Evolutionary conservation across 2,888 invertebrate species (phyloP), one percentile per base, ranked within the genome.

Genomic region (Lochmaea capreae): DNA sequence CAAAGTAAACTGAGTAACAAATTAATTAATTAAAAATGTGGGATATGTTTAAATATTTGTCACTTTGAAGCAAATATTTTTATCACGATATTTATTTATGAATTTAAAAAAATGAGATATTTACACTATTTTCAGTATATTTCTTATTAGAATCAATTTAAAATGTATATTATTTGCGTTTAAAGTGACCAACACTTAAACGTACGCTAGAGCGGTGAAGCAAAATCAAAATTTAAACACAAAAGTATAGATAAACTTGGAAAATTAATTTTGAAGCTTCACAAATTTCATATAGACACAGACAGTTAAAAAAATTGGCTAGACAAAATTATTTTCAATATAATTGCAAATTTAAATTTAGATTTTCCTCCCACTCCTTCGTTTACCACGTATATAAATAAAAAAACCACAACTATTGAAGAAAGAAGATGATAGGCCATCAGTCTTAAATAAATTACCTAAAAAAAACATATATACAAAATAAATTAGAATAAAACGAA

Each of bases 391-490:
- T 73, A 77, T 57, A 76, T 70, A 77, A 77, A 80, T 76, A 73
- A 79, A 79, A 76, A 81, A 80, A 78, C 78, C 68, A 79, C 79
- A 80, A 78, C 79, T 79, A 81, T 83, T 78, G 79, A 18, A 42
- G 43, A 59, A 81, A 78, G 80, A 82, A 82, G 83, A 84, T 84
- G 83, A 84, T 82, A 81, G 76, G 79, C 82, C 84, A 85, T 85
- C 85, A 85, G 85, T 86, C 85, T 85, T 85, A 85, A 85, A 84
- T 84, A 85, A 85, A 84, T 83, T 83, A 82, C 81, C 80, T 82
- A 82, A 83, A 83, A 82, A 83, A 83, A 82, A 83, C 78, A 79
- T 83, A 82, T 79, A 78, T 78, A 79, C 74, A 80, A 79, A 78
- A 81, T 80, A 80, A 78, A 71, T 73, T 67, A 76, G 69, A 65